Evolutionary conservation across 1,140 invertebrate species (phyloP).

Genomic region (Heliconius nattereri): DNA sequence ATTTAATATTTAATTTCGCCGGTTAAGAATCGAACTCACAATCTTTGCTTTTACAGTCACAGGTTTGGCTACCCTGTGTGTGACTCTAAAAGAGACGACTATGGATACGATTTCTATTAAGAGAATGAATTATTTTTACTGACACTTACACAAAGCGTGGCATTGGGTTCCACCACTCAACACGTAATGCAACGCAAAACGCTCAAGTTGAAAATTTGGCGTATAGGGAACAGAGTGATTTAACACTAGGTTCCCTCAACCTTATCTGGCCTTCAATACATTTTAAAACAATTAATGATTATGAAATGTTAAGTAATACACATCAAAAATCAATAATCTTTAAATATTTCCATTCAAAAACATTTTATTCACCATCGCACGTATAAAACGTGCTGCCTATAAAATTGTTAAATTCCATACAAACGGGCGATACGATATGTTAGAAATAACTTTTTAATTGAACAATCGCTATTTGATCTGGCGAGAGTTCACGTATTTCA

Average conservation of each 20-base stretch:
- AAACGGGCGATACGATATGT: background rate
- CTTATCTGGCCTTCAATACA: background rate
- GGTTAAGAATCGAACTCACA: too few relatives aligned
- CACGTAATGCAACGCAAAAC: too few relatives aligned
- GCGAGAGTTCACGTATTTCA: background rate
- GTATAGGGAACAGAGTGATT: accelerated
- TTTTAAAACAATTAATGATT: too few relatives aligned
- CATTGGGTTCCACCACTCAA: too few relatives aligned
- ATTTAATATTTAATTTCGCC: too few relatives aligned
- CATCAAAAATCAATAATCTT: background rate
- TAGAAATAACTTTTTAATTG: slow-evolving; percentile 13
- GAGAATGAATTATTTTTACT: too few relatives aligned
- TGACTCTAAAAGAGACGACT: too few relatives aligned
- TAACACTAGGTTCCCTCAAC: background rate
- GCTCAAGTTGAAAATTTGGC: too few relatives aligned
- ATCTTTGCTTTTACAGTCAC: too few relatives aligned
- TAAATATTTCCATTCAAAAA: background rate
- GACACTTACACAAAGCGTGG: too few relatives aligned
- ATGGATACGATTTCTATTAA: too few relatives aligned
- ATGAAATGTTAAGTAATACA: background rate
- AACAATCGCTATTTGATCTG: slow-evolving; percentile 14
- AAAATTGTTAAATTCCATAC: background rate
- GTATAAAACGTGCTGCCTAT: background rate
- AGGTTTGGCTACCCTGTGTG: too few relatives aligned
- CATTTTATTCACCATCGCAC: background rate